phyloP scores from a whole-genome alignment of 53 echinoderm and acorn worm species.

The Luidia sarsii region DNA sequence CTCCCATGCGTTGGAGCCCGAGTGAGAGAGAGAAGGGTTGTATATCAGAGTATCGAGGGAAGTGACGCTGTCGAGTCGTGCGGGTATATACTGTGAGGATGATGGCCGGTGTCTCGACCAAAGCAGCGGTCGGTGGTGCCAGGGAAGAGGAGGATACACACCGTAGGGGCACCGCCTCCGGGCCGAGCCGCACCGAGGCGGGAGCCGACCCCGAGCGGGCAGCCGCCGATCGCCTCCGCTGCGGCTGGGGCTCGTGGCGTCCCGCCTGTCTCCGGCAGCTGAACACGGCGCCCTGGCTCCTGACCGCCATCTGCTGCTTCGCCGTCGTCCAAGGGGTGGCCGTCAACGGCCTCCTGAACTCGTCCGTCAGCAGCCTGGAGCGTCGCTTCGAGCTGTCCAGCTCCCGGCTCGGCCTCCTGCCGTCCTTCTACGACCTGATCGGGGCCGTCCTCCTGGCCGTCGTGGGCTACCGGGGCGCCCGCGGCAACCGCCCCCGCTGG shows the following conservation, averaged over 20 bases:
- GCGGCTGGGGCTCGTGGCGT: conserved; percentile 40
- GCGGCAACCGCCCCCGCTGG: conserved; percentile 68
- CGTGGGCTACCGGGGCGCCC: conserved; percentile 65
- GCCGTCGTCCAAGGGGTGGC: conserved; percentile 41
- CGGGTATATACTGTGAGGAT: no score
- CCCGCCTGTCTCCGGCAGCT: conserved; percentile 21
- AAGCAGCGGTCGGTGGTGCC: no score
- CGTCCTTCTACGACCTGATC: conserved; percentile 46
- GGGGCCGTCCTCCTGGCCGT: conserved; percentile 35
- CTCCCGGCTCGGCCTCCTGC: conserved; percentile 43
- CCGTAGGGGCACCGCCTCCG: no score
- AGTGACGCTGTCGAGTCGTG: no score
- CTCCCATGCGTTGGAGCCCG: no score
- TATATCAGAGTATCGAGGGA: no score
- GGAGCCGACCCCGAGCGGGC: no score
- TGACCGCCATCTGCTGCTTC: conserved; percentile 20
- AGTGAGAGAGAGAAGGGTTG: no score
- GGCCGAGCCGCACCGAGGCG: no score
- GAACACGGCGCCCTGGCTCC: conserved; percentile 45
- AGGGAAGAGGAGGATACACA: no score
- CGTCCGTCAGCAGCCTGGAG: conserved; percentile 64
- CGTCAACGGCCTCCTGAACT: conserved; percentile 57
- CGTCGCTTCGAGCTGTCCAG: conserved; percentile 64
- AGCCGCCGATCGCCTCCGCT: not conserved
- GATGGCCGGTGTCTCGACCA: no score